Base-by-base conservation (phyloP, 2,888 invertebrate genomes). In the Drosophila demipolita region DNA sequence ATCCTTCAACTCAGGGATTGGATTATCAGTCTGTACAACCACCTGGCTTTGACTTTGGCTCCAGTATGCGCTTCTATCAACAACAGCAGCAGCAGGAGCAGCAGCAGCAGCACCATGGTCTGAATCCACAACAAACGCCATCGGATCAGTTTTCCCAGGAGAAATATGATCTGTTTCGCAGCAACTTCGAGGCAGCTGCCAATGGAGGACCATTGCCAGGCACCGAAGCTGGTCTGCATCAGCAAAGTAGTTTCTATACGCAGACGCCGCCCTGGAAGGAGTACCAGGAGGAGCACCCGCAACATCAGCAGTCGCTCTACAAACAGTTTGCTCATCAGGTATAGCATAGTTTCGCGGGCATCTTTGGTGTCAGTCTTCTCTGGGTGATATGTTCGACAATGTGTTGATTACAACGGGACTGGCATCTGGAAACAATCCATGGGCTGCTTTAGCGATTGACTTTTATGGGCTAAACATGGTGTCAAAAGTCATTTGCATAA, bases 111-210 rank as follows among this genome's bases (percentile, higher is more conserved):
- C 66, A 58, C 9, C 65, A 66, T 42, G 71, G 69, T 29, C 61
- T 73, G 42, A 70, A 63, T 20, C 57, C 73, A 8, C 72, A 75
- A 61, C 75, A 57, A 17, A 45, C 53, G 11, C 26, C 52, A 17
- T 71, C 50, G 48, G 58, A 5, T 9, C 87, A 92, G 90, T 93
- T 92, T 75, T 92, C 91, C 15, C 90, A 91, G 66, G 91, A 93
- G 80, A 95, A 95, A 87, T 95, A 95, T 60, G 94, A 95, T 77
- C 90, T 95, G 61, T 95, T 95, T 77, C 94, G 94, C 82, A 94
- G 94, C 72, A 94, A 95, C 17, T 95, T 95, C 82, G 95, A 95
- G 69, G 89, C 93, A 73, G 94, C 93, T 73, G 90, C 91, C 36
- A 87, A 83, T 63, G 75, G 73, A 5, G 59, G 78, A 45, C 38